phyloP scores from a whole-genome alignment of 2,888 invertebrate genomes.

The Chydorus sphaericus region DNA sequence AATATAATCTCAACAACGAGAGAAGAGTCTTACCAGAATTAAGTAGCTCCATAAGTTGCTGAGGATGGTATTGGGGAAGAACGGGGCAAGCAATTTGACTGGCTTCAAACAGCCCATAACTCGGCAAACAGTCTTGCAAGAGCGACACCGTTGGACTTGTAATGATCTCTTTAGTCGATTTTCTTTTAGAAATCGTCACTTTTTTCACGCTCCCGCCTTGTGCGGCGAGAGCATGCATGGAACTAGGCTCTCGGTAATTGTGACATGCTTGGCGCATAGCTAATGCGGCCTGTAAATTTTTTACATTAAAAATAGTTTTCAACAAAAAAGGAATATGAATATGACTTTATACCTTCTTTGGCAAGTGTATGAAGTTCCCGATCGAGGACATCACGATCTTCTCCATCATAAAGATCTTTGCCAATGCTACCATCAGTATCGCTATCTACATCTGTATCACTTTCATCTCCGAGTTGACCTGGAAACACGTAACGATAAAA shows the following conservation, averaged over 20 bases:
- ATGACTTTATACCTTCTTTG: conserved; percentile 11
- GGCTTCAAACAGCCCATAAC: conserved; percentile 91
- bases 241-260: conserved; percentile 67
- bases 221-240: conserved; percentile 59
- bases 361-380: conserved; percentile 14
- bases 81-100: conserved; percentile 94
- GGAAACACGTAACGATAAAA: too few species aligned
- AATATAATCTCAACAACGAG: background rate
- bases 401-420: conserved; percentile 13
- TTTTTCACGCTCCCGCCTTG: background rate
- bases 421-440: background rate
- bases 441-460: background rate
- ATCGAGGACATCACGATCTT: conserved; percentile 17
- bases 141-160: background rate
- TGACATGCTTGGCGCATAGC: conserved; percentile 61
- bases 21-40: conserved; percentile 60
- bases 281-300: conserved; percentile 36
- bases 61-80: conserved; percentile 96
- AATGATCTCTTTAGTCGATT: background rate
- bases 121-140: conserved; percentile 42
- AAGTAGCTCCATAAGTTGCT: conserved; percentile 92
- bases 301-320: background rate
- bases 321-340: background rate
- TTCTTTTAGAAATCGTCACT: background rate
- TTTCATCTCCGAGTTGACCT: background rate